Evolutionary conservation across 2,113 vertebrate genomes (phyloP), one percentile per base, ranked within the genome.

Genomic region (Cyanoderma ruficeps): DNA sequence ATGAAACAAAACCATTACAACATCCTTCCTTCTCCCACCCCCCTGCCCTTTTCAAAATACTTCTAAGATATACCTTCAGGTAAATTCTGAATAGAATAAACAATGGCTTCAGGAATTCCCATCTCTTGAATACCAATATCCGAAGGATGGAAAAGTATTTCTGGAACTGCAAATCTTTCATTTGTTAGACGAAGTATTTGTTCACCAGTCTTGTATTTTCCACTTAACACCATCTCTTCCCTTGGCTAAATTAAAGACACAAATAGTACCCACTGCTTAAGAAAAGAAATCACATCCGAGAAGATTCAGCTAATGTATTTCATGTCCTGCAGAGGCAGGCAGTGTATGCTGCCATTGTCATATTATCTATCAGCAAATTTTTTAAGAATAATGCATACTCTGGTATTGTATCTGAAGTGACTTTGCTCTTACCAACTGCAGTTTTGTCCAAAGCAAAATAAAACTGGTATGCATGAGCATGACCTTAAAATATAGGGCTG

Each of bases 51-150:
- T 69, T 92, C 24, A 67, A 79, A 89, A 59, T 63, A 91, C 20
- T 67, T 89, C 25, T 21, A 87, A 23, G 37, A 80, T 83, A 33
- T 97, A 99, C 99, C 99, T 98, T 99, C 98, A 41, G 99, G 99
- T 97, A 99, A 98, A 35, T 98, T 99, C 94, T 98, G 98, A 95
- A 99, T 98, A 27, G 99, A 99, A 97, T 98, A 96, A 80, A 99
- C 98, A 84, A 99, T 98, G 85, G 99, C 98, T 97, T 99, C 99
- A n/a, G 99, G 99, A 95, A 99, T 98, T 39, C 99, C 99, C 98
- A 99, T 99, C 98, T 99, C 99, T 98, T 99, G 99, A 97, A 99
- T 99, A 50, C 99, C 99, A 90, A 99, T 99, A 95, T 99, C 99
- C 0, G 99, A 99, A 46, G 99, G 99, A 94, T 99, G 99, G 79